Base-by-base conservation (phyloP, 2,888 invertebrate genomes). In the Campoplex nolae region DNA sequence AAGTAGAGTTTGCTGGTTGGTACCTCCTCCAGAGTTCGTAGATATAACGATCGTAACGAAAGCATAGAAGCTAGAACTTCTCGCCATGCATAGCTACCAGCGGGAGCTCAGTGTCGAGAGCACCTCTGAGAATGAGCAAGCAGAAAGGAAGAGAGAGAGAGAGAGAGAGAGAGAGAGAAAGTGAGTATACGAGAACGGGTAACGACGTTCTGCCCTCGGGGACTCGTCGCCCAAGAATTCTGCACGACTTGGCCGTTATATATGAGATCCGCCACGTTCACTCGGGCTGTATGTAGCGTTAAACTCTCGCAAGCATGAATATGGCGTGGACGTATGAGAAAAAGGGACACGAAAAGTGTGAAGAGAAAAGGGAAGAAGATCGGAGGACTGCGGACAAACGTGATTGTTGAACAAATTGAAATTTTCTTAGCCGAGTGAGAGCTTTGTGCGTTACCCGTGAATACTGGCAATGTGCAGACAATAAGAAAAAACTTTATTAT, bases 121-220 rank as follows among this genome's bases (percentile, higher is more conserved):
- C 65, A 79, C 35, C 79, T 62, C 75, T 58, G 58, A 80, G 74
- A 84, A 87, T 84, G 81, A 84, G 70, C 84, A 77, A 84, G 35
- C 48, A 32, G 65, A 23, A 45, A 32, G 32, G 16, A 6, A 28
- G 58, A 28, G 58, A 32, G 28, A 56, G 56, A 23, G 23, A 56
- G 62, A 62, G 62, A 62, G 58, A 28, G 58, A 32, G 28, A 56
- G 56, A 23, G 23, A 56, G 62, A 62, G 62, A 62, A 62, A 62
- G 62, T 58, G 80, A 65, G 51, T 73, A 45, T 84, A 75, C 81
- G 71, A 58, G 65, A 81, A 42, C 51, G 76, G 80, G 83, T 86
- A 84, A 84, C 86, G 86, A 86, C 86, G 80, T 76, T 71, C 56
- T 82, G 87, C 87, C 82, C 82, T 84, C 78, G 78, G 87, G 82